phyloP scores from a whole-genome alignment of 2,888 invertebrate genomes.

The Reticulitermes lucifugus region DNA sequence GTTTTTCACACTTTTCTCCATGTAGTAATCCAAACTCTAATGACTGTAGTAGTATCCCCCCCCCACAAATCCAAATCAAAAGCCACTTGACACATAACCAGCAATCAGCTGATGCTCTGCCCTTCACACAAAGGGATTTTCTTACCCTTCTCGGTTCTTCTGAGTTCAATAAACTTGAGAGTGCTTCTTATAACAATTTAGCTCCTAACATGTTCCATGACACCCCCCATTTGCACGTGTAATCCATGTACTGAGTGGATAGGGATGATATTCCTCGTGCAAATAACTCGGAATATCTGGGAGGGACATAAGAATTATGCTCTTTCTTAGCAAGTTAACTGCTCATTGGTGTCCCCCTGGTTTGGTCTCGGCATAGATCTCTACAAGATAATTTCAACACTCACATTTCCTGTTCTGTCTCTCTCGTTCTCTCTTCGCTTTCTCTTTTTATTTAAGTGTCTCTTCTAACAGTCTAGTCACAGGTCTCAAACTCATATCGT shows the following conservation, averaged over 20 bases:
- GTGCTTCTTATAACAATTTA: background rate
- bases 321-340: conserved; percentile 3
- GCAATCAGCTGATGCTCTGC: background rate
- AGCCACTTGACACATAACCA: background rate
- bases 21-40: background rate
- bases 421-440: background rate
- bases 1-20: background rate
- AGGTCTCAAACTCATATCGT: too few species aligned
- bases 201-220: background rate
- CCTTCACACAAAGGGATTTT: background rate
- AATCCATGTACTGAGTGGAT: background rate
- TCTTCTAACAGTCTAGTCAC: too few species aligned
- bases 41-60: background rate
- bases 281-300: background rate
- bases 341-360: conserved; percentile 7
- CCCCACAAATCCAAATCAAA: background rate
- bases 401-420: background rate
- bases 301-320: background rate
- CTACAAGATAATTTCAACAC: background rate
- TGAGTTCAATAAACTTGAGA: background rate
- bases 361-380: background rate
- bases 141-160: background rate
- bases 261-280: background rate
- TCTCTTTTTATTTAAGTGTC: too few species aligned
- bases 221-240: background rate